Conservation (phyloP, 2,888 invertebrate species). For the Meteorus colon region DNA sequence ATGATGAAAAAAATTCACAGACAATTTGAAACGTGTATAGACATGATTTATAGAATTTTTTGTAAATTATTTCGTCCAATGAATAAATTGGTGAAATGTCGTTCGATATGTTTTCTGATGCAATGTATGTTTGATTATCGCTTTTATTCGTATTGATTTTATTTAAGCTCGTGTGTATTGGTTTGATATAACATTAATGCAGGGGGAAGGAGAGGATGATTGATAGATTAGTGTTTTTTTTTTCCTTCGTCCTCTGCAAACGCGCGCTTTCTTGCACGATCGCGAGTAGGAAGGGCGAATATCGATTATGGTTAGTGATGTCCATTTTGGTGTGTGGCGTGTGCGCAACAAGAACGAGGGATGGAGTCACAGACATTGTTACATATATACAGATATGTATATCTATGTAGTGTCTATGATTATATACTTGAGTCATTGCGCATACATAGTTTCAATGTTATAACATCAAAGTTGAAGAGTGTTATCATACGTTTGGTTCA, state of each 20-base stretch:
- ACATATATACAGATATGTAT: neutral
- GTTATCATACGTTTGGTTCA: neutral
- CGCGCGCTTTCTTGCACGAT: slow-evolving; percentile 1
- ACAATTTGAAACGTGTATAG: neutral
- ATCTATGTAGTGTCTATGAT: neutral
- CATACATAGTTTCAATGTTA: slow-evolving; percentile 16
- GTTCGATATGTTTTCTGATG: neutral
- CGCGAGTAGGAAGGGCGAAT: slow-evolving; percentile 7
- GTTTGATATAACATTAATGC: slow-evolving; percentile 2
- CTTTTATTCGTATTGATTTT: neutral
- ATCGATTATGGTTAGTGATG: slow-evolving; percentile 21
- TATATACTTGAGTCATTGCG: slow-evolving; percentile 4
- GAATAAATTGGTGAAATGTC: neutral
- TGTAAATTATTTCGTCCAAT: neutral
- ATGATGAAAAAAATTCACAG: neutral
- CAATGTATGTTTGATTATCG: slow-evolving; percentile 11
- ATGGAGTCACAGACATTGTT: neutral
- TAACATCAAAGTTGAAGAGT: neutral
- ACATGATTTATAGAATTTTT: neutral
- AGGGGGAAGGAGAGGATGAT: slow-evolving; percentile 17
- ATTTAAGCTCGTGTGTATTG: neutral
- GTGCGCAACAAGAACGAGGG: slow-evolving; percentile 7
- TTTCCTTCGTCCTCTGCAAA: neutral
- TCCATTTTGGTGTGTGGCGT: slow-evolving; percentile 26
- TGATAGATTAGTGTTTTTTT: slow-evolving; percentile 1